phyloP scores from a whole-genome alignment of 2,888 invertebrate species.

The Campopleginae sp. region DNA sequence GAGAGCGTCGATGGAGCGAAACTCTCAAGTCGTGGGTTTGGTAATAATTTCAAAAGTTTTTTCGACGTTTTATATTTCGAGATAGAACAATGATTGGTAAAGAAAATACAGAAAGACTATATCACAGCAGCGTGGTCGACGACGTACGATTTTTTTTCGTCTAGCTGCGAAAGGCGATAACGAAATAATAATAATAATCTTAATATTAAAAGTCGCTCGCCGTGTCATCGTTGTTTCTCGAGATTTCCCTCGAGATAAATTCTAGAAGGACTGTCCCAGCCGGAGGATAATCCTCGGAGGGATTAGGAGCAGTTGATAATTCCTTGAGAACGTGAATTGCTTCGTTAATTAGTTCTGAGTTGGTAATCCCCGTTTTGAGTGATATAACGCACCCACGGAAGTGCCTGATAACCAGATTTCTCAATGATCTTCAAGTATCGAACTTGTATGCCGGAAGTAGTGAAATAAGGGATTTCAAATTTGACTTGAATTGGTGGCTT shows the following conservation, averaged over 20 bases:
- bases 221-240: background rate
- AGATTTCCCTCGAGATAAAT: conserved; percentile 1
- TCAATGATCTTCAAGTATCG: conserved; percentile 99
- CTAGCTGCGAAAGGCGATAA: conserved; percentile 20
- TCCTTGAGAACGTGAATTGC: background rate
- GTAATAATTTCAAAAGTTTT: background rate
- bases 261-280: background rate
- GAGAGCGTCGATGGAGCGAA: conserved; percentile 2
- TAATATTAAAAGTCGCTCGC: conserved; percentile 4
- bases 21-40: background rate
- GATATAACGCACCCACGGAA: conserved; percentile 99
- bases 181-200: conserved; percentile 15
- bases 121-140: conserved; percentile 9
- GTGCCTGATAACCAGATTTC: conserved; percentile 99
- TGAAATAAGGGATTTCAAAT: conserved; percentile 99
- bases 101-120: background rate
- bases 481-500: conserved; percentile 99
- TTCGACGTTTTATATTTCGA: background rate
- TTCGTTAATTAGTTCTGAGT: conserved; percentile 92
- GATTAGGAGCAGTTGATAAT: background rate
- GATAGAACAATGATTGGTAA: background rate
- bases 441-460: conserved; percentile 98
- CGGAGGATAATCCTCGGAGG: conserved; percentile 13
- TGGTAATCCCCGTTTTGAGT: conserved; percentile 99
- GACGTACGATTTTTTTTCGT: background rate